Evolutionary conservation across 2,113 vertebrate species (phyloP).

Genomic region (Prietella phreatophila): DNA sequence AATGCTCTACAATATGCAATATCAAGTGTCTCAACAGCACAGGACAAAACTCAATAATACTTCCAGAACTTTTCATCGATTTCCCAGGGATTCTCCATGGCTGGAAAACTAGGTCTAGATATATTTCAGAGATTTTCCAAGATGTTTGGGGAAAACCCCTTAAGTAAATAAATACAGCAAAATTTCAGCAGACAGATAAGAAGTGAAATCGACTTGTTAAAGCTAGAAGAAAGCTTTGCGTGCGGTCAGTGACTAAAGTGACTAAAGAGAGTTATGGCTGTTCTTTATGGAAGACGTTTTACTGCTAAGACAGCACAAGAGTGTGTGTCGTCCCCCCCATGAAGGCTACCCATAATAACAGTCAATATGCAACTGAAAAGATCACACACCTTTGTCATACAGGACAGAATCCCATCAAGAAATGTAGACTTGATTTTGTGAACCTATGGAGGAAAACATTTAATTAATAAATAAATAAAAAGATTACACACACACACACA

Average conservation of each 20-base stretch:
- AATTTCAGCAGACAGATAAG: too few species aligned
- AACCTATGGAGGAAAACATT: conserved; percentile 66
- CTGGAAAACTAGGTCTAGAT: neutral
- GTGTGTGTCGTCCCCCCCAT: neutral
- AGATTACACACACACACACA: conserved; percentile 6
- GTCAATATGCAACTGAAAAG: neutral
- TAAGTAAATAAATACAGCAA: neutral
- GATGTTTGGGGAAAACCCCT: too few species aligned
- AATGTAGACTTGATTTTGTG: conserved; percentile 92
- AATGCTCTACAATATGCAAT: neutral
- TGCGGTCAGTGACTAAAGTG: neutral
- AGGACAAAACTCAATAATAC: neutral
- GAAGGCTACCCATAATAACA: neutral
- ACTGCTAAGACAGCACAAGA: neutral
- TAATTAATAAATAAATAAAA: neutral
- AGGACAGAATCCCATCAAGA: conserved; percentile 81
- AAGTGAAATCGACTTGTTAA: neutral
- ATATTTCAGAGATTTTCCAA: too few species aligned
- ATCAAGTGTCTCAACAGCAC: too few species aligned
- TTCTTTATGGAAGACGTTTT: neutral
- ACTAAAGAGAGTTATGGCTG: neutral
- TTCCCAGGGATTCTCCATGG: neutral
- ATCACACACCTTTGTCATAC: conserved; percentile 76
- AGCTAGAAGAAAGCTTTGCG: neutral
- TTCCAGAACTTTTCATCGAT: neutral